Evolutionary conservation across 2,113 vertebrate species (phyloP).

Genomic region (Labeo catla): DNA sequence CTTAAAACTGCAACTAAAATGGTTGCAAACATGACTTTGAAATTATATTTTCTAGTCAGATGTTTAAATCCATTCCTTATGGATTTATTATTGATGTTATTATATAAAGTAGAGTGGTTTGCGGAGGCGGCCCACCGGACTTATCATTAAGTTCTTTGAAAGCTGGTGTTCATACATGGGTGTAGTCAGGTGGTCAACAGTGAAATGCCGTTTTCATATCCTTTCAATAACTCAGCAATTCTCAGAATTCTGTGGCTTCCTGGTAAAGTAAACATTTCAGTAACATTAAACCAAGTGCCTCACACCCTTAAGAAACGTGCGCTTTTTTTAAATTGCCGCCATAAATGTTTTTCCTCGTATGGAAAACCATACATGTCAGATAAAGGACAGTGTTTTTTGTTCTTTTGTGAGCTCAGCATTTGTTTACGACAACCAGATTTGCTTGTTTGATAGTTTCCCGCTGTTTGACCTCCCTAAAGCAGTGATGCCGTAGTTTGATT

Average conservation of each 20-base stretch:
- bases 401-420: background rate
- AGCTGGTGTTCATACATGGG: background rate
- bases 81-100: slow-evolving; percentile 20
- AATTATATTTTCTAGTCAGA: background rate
- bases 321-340: slow-evolving; percentile 1
- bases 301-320: slow-evolving; percentile 21
- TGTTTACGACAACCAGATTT: slow-evolving; percentile 16
- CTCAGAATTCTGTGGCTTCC: slow-evolving; percentile 24
- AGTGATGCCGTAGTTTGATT: background rate
- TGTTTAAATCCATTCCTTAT: slow-evolving; percentile 1
- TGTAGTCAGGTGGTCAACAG: background rate
- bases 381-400: background rate
- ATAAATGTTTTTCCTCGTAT: background rate
- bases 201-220: slow-evolving; percentile 41
- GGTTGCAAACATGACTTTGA: background rate
- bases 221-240: slow-evolving; percentile 45
- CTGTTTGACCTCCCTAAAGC: slow-evolving; percentile 12
- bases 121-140: background rate
- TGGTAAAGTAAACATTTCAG: slow-evolving; percentile 43
- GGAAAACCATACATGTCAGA: background rate
- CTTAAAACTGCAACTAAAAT: background rate
- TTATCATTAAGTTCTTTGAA: background rate
- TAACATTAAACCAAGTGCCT: slow-evolving; percentile 40
- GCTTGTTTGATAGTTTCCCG: slow-evolving; percentile 18
- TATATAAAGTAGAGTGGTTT: background rate